phyloP scores from a whole-genome alignment of 2,797 vertebrate genomes.

The Pseudopleuronectes americanus region DNA sequence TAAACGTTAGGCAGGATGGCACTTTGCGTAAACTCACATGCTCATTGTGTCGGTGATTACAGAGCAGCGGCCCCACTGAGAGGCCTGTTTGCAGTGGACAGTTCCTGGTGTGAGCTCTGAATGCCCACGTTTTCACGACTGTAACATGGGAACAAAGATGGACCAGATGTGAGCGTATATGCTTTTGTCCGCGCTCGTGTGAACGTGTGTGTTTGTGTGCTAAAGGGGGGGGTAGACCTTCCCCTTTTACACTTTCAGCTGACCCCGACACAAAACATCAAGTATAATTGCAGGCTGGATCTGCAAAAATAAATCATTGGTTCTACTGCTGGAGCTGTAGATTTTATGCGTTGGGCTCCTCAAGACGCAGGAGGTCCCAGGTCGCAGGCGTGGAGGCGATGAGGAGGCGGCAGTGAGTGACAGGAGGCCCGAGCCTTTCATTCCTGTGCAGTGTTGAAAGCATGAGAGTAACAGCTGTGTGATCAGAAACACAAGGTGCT shows the following conservation, averaged over 20 bases:
- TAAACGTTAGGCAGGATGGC: slow-evolving; percentile 61
- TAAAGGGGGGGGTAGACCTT: background rate
- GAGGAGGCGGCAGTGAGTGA: slow-evolving; percentile 43
- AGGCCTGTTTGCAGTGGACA: slow-evolving; percentile 51
- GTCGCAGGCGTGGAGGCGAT: slow-evolving; percentile 24
- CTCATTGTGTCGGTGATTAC: slow-evolving; percentile 77
- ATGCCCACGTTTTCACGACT: slow-evolving; percentile 51
- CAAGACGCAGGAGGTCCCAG: slow-evolving; percentile 49
- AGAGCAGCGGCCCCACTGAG: slow-evolving; percentile 46
- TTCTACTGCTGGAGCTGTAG: slow-evolving; percentile 33
- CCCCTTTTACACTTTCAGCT: slow-evolving; percentile 54
- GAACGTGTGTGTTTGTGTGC: slow-evolving; percentile 24
- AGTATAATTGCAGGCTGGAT: slow-evolving; percentile 68
- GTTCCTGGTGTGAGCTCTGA: slow-evolving; percentile 43
- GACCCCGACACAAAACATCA: slow-evolving; percentile 44
- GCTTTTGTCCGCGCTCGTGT: slow-evolving; percentile 29
- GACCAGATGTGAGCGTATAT: slow-evolving; percentile 67
- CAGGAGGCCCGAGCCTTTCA: slow-evolving; percentile 38
- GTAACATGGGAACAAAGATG: slow-evolving; percentile 68
- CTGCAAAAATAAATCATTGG: slow-evolving; percentile 40
- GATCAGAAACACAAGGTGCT: background rate
- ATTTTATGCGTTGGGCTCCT: slow-evolving; percentile 51
- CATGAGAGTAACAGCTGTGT: slow-evolving; percentile 56
- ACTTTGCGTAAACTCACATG: slow-evolving; percentile 71
- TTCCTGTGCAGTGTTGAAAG: slow-evolving; percentile 56